These are phyloP conservation scores for Hoplodrina ambigua DNA, from an alignment of 2,888 invertebrate species.

Conservation along the genomic window DNA sequence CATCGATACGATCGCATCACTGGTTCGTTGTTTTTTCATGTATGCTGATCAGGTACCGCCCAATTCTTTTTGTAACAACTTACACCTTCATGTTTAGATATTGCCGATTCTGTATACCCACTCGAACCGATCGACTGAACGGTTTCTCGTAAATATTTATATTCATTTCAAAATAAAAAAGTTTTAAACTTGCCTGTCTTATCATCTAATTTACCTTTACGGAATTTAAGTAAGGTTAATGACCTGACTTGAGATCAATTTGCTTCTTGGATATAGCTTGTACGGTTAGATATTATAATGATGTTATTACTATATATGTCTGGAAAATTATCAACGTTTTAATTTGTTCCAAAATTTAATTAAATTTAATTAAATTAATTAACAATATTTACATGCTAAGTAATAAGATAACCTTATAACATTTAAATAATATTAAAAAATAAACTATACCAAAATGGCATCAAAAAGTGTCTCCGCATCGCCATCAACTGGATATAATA, in stretches of 20 bases:
- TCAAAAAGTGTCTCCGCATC: too few species aligned
- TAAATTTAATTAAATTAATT: too few species aligned
- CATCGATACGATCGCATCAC: conserved; percentile 37
- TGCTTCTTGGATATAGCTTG: background rate
- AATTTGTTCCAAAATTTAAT: too few species aligned
- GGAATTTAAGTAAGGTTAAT: background rate
- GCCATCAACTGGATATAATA: too few species aligned
- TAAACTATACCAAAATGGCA: too few species aligned
- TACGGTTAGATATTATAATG: background rate
- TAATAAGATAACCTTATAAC: too few species aligned
- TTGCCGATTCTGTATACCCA: conserved; percentile 70
- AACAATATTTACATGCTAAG: too few species aligned
- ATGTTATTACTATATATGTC: background rate
- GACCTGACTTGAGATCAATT: background rate
- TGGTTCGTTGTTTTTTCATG: conserved; percentile 40
- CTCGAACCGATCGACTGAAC: conserved; percentile 68
- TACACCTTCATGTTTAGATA: conserved; percentile 74
- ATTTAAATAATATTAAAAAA: too few species aligned
- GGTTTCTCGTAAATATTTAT: conserved; percentile 76
- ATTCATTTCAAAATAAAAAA: conserved; percentile 37
- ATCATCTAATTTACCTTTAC: conserved; percentile 2
- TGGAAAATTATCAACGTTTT: too few species aligned
- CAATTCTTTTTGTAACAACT: conserved; percentile 60
- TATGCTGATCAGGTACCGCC: conserved; percentile 68
- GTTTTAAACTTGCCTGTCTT: conserved; percentile 3